Conservation (phyloP, 2,888 invertebrate genomes). For the Bellardia pandia region DNA sequence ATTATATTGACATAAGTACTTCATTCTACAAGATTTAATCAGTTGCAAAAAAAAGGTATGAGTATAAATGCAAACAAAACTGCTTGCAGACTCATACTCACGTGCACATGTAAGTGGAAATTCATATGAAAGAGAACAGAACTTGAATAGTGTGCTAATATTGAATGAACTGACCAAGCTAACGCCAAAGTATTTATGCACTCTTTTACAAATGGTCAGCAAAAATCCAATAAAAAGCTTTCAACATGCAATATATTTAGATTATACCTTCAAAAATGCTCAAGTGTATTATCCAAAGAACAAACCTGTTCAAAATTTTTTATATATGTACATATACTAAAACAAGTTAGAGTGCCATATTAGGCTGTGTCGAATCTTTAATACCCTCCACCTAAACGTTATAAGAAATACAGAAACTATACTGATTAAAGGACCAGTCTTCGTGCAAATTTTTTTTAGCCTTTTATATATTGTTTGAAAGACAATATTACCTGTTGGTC, state of each 20-base stretch:
- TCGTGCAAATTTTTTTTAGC: too few relatives aligned
- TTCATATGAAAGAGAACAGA: background rate
- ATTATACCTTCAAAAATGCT: slow-evolving; percentile 69
- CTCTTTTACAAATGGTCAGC: slow-evolving; percentile 64
- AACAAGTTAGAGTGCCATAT: too few relatives aligned
- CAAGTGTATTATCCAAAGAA: slow-evolving; percentile 70
- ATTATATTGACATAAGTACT: slow-evolving; percentile 65
- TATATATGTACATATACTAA: background rate
- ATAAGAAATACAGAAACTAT: too few relatives aligned
- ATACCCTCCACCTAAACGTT: too few relatives aligned
- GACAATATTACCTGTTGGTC: too few relatives aligned
- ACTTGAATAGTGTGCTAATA: slow-evolving; percentile 58
- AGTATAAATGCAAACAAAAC: slow-evolving; percentile 58
- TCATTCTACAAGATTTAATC: slow-evolving; percentile 63
- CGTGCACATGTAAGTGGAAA: background rate
- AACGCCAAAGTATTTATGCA: slow-evolving; percentile 56
- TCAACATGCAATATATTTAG: slow-evolving; percentile 62
- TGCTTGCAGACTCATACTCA: background rate
- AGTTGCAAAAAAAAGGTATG: slow-evolving; percentile 33
- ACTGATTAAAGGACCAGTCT: too few relatives aligned
- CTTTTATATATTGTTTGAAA: too few relatives aligned
- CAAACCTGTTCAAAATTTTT: slow-evolving; percentile 66
- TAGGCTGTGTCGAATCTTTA: too few relatives aligned
- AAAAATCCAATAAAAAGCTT: slow-evolving; percentile 65
- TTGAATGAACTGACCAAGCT: slow-evolving; percentile 46